Evolutionary conservation across 2,113 vertebrate species (phyloP).

Genomic region (Chrysochloris asiatica): DNA sequence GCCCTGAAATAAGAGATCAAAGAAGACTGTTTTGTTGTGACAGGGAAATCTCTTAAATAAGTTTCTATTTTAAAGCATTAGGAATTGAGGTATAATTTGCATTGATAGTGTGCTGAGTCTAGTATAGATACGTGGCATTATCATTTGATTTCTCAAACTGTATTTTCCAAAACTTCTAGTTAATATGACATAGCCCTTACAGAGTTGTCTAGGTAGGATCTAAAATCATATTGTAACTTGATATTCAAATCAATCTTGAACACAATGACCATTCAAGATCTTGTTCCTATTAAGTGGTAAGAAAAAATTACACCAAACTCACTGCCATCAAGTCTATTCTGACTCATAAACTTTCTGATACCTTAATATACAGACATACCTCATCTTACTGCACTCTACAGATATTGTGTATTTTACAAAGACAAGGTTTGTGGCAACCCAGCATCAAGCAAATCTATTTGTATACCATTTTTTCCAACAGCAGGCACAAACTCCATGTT

Average conservation of each 20-base stretch:
- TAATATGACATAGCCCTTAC: background rate
- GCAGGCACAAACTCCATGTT: too few species aligned
- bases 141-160: background rate
- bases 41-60: too few species aligned
- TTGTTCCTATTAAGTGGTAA: background rate
- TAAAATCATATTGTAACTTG: background rate
- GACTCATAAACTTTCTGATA: too few species aligned
- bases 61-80: background rate
- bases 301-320: background rate
- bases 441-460: too few species aligned
- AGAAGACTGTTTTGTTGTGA: too few species aligned
- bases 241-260: background rate
- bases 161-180: background rate
- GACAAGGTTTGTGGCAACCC: too few species aligned
- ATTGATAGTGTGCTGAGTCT: background rate
- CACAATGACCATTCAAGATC: background rate
- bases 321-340: too few species aligned
- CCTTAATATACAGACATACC: too few species aligned
- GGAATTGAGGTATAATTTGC: background rate
- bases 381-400: too few species aligned
- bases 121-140: background rate
- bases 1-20: too few species aligned
- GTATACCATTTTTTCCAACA: too few species aligned
- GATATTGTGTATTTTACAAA: too few species aligned
- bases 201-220: background rate